Evolutionary conservation across 2,888 invertebrate genomes (phyloP).

Genomic region (Chymomyza caudatula): DNA sequence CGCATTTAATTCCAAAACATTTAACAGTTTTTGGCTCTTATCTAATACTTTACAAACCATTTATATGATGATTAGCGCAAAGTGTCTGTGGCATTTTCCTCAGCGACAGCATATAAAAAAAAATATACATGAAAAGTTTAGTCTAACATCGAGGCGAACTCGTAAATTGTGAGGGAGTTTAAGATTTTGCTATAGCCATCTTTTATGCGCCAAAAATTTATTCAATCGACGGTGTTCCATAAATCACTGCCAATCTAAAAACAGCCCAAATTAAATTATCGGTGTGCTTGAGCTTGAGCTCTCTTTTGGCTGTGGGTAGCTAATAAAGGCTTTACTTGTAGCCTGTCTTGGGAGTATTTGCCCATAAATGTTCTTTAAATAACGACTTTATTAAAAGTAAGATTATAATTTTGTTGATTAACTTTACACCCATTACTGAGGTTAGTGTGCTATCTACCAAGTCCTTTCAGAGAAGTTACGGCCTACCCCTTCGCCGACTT

Average conservation of each 20-base stretch:
- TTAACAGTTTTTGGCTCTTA: constrained; percentile 70
- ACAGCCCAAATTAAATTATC: not conserved
- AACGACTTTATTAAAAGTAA: no score
- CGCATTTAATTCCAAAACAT: constrained; percentile 76
- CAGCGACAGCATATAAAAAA: not conserved
- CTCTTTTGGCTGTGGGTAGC: no score
- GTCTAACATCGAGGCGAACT: not conserved
- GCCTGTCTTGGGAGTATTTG: no score
- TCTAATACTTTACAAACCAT: constrained; percentile 76
- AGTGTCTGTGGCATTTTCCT: constrained; percentile 38
- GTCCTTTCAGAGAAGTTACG: no score
- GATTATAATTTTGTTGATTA: no score
- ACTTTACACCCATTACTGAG: no score
- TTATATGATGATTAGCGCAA: constrained; percentile 76
- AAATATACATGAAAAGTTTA: not conserved
- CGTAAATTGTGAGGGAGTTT: not conserved
- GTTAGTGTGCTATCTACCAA: no score
- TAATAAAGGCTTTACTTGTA: no score
- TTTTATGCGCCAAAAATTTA: not conserved
- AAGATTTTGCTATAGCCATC: not conserved
- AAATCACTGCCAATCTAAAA: not conserved
- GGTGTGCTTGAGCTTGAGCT: not conserved
- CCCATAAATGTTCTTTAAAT: no score
- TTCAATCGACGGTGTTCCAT: not conserved
- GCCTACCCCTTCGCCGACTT: no score